Conservation (phyloP, 2,888 invertebrate genomes). For the Pristionchus mayeri region DNA sequence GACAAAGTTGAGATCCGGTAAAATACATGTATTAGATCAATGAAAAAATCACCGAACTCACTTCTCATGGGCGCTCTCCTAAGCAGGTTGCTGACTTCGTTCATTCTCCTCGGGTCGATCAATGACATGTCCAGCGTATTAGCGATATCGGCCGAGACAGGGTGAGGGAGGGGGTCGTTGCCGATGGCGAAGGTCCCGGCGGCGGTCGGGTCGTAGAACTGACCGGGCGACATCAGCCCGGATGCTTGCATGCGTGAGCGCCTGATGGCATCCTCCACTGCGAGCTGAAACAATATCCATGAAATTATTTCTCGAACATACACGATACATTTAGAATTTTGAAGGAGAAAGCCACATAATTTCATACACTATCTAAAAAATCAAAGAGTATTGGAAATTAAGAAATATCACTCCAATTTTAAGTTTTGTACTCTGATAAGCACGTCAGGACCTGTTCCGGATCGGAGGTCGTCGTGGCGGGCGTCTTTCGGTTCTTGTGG, state of each 20-base stretch:
- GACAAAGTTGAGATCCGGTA: too few species aligned
- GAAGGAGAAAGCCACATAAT: too few species aligned
- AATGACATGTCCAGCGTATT: conserved; percentile 56
- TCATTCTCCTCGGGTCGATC: conserved; percentile 59
- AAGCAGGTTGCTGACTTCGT: conserved; percentile 59
- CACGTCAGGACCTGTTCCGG: conserved; percentile 39
- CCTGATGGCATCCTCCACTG: conserved; percentile 49
- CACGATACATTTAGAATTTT: too few species aligned
- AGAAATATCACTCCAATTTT: too few species aligned
- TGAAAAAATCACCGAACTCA: conserved; percentile 40
- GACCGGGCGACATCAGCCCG: not conserved
- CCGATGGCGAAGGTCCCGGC: conserved; percentile 37
- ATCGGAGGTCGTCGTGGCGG: conserved; percentile 52
- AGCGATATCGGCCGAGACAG: conserved; percentile 51
- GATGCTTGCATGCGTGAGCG: conserved; percentile 10
- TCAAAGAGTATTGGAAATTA: too few species aligned
- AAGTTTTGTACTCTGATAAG: not conserved
- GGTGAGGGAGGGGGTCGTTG: conserved; percentile 4
- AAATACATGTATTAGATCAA: too few species aligned
- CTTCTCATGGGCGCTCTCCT: conserved; percentile 62
- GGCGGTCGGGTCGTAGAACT: not conserved
- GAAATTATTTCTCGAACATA: too few species aligned
- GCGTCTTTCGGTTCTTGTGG: conserved; percentile 54
- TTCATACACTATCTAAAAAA: too few species aligned
- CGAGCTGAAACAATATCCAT: conserved; percentile 49